Base-by-base conservation (phyloP, 2,888 invertebrate genomes). In the Neria commutata region DNA sequence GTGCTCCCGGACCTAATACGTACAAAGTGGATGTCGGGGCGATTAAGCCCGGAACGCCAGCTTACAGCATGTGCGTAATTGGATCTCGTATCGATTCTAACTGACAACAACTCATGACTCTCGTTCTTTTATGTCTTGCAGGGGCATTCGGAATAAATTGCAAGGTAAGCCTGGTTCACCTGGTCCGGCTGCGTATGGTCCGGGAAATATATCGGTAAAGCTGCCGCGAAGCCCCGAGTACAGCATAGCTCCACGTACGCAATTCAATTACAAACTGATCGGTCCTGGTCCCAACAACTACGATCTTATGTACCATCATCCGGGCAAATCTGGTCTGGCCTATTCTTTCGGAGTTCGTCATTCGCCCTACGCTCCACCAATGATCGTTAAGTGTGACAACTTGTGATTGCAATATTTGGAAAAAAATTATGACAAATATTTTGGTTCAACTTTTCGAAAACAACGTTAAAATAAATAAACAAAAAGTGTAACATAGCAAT, bases 361-460 rank as follows among this genome's bases (percentile, higher is more conserved):
- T 65, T 70, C 72, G 1, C 64, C 66, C 8, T 76, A 65, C 63
- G 75, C 79, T 2, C 79, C 78, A 42, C 81, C 81, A n/a, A 72
- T 79, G 72, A 68, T 81, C 56, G 76, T 80, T 52, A 67, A 69
- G 49, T 80, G 81, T 69, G 81, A 81, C 61, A 80, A 80, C 48
- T 70, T 73, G 68, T 76, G 63, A 62, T 66, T 69, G 72, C 71
- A 72, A 68, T 75, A 69, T 76, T 69, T 62, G 61, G 66, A 63
- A 53, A 63, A 64, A 65, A 65, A n/a, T n/a, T 56, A 51, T 25
- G 23, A 11, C 33, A 25, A 45, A 29, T 25, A 24, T 34, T 24
- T 51, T 23, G 37, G 46, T 25, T 49, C 47, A 19, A 57, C 52
- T 49, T 57, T 63, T 62, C 55, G 26, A 25, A 29, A 56, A 59